Percentiles rank a stretch among this genome's conserved stretches.
Conservation (phyloP, 2,797 vertebrate species). For the Setipinna tenuifilis region DNA sequence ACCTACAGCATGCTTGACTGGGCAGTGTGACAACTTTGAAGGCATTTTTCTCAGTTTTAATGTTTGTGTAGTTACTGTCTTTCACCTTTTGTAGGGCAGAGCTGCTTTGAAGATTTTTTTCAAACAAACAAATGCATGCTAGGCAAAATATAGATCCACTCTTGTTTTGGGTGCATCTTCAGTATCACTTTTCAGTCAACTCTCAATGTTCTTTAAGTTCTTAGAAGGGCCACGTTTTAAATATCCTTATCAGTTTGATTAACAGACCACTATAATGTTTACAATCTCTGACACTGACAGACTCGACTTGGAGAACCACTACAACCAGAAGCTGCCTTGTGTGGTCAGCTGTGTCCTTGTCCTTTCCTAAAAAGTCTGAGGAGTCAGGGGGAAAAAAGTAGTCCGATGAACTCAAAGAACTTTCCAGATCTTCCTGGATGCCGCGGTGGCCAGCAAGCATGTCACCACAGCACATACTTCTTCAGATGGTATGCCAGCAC, state of each 20-base stretch:
- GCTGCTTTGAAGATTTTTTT: too few relatives aligned
- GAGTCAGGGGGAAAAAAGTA: background rate
- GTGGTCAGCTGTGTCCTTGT: background rate
- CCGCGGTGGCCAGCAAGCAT: background rate
- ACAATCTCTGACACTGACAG: too few relatives aligned
- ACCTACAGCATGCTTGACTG: too few relatives aligned
- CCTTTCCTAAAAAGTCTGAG: background rate
- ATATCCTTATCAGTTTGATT: background rate
- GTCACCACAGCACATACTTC: background rate
- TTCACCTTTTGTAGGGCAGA: too few relatives aligned
- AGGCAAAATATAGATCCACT: background rate
- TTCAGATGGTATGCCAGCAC: slow-evolving; percentile 6
- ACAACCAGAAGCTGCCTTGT: background rate
- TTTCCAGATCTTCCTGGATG: slow-evolving; percentile 6
- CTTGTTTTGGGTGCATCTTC: background rate
- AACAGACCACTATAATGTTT: background rate
- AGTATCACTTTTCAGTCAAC: background rate
- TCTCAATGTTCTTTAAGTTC: background rate
- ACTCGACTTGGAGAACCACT: too few relatives aligned
- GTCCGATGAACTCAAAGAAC: background rate
- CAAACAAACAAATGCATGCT: too few relatives aligned
- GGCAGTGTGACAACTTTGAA: too few relatives aligned
- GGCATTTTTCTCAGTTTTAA: too few relatives aligned
- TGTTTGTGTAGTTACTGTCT: too few relatives aligned
- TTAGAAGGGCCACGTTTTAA: background rate